Conservation (phyloP, 37 sponge, comb jelly and placozoan species). For the Halisarca cf. caerulea region DNA sequence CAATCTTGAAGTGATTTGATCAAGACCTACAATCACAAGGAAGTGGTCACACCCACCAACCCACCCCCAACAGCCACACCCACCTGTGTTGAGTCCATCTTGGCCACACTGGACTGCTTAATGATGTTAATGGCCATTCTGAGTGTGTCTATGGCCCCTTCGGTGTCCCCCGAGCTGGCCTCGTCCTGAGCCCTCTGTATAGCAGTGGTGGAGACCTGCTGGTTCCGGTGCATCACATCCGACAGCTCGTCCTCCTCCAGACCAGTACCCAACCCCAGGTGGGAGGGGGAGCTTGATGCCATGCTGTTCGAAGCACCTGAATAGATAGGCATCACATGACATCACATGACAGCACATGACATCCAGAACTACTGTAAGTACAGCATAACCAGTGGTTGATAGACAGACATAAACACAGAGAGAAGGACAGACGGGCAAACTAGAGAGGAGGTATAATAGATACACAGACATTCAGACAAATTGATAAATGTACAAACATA, state of each 20-base stretch:
- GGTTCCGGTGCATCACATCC: constrained; percentile 86
- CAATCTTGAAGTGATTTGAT: constrained; percentile 86
- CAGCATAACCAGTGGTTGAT: neutral
- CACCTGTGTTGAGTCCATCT: constrained; percentile 66
- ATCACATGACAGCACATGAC: neutral
- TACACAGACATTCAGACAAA: neutral
- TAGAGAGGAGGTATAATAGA: neutral
- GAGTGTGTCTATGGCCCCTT: constrained; percentile 81
- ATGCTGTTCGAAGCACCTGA: neutral
- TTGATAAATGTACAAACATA: neutral
- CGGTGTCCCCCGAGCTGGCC: constrained; percentile 78
- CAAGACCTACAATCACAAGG: constrained; percentile 27
- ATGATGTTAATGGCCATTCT: constrained; percentile 86
- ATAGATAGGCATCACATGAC: neutral
- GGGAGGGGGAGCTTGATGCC: neutral
- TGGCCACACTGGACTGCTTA: constrained; percentile 80
- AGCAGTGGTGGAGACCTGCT: constrained; percentile 87
- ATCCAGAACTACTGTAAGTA: no score
- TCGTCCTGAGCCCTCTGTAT: constrained; percentile 77
- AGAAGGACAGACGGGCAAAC: neutral
- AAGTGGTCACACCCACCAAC: neutral
- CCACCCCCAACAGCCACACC: neutral
- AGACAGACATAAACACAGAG: neutral
- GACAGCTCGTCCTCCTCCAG: constrained; percentile 65
- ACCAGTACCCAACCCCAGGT: neutral